Percentiles rank a stretch among this genome's conserved stretches.
phyloP scores from a whole-genome alignment of 2,113 vertebrate genomes.

The Ptilorrhoa leucosticta region DNA sequence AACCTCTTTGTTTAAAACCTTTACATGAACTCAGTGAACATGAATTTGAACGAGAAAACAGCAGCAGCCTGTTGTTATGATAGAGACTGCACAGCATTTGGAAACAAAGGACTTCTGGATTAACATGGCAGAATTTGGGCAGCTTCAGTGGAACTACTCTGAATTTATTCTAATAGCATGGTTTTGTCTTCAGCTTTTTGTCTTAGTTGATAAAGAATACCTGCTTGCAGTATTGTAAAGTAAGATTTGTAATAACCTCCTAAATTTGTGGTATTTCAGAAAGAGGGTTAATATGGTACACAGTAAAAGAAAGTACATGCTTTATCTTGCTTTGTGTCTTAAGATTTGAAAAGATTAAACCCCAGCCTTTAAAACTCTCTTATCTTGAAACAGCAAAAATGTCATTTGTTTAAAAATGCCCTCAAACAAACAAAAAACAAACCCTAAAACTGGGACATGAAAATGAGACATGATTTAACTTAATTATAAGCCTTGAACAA shows the following conservation, averaged over 20 bases:
- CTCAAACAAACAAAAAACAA: not conserved
- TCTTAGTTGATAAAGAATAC: not conserved
- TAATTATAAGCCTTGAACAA: constrained; percentile 47
- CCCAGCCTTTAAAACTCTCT: not conserved
- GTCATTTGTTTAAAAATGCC: constrained; percentile 6
- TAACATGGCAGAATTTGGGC: not conserved
- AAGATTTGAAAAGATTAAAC: not conserved
- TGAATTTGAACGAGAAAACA: not conserved
- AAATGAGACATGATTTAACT: constrained; percentile 48
- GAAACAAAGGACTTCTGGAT: not conserved
- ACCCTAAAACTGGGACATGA: not conserved
- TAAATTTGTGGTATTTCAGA: not conserved
- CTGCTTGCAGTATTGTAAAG: not conserved
- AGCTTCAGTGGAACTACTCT: not conserved
- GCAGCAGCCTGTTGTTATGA: not conserved
- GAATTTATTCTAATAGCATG: not conserved
- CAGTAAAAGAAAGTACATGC: not conserved
- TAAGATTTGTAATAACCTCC: not conserved
- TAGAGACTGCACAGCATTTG: not conserved
- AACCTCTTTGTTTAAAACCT: constrained; percentile 3
- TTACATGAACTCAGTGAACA: not conserved
- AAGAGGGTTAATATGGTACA: not conserved
- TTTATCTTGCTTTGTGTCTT: not conserved
- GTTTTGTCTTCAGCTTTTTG: not conserved
- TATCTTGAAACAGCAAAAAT: not conserved